These are phyloP conservation scores for Melieria crassipennis DNA, from an alignment of 2,888 invertebrate genomes.

Conservation along the genomic window DNA sequence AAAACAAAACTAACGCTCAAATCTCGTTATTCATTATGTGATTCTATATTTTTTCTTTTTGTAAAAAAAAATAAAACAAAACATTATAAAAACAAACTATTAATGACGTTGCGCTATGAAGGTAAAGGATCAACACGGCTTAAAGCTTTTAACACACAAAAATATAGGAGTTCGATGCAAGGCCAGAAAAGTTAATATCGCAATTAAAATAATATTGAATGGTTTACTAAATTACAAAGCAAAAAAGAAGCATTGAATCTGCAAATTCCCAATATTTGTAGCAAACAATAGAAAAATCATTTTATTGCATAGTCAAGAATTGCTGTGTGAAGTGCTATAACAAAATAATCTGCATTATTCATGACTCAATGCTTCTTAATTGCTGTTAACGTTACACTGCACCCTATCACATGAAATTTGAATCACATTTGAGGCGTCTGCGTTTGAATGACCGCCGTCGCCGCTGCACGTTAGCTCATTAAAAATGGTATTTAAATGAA, in stretches of 20 bases:
- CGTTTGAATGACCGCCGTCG: too few species aligned
- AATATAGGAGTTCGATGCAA: conserved; percentile 62
- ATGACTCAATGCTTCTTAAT: not conserved
- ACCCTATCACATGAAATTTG: too few species aligned
- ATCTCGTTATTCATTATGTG: conserved; percentile 46
- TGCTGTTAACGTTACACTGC: too few species aligned
- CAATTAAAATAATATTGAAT: conserved; percentile 15
- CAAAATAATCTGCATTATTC: not conserved
- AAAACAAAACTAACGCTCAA: conserved; percentile 43
- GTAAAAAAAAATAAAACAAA: conserved; percentile 40
- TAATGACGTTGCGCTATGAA: conserved; percentile 36
- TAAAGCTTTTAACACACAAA: conserved; percentile 61
- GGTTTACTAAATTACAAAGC: conserved; percentile 22
- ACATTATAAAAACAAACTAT: too few species aligned
- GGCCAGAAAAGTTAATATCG: conserved; percentile 62
- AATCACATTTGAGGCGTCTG: too few species aligned
- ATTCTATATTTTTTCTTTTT: conserved; percentile 45
- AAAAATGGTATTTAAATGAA: too few species aligned
- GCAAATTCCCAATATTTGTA: too few species aligned
- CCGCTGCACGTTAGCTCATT: too few species aligned
- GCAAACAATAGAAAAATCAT: too few species aligned
- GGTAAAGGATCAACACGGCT: conserved; percentile 59
- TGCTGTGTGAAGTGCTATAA: not conserved
- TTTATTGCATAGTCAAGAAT: not conserved
- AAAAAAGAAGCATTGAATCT: conserved; percentile 40